Conservation (phyloP, 1,140 invertebrate genomes). For the Muscidifurax raptorellus region DNA sequence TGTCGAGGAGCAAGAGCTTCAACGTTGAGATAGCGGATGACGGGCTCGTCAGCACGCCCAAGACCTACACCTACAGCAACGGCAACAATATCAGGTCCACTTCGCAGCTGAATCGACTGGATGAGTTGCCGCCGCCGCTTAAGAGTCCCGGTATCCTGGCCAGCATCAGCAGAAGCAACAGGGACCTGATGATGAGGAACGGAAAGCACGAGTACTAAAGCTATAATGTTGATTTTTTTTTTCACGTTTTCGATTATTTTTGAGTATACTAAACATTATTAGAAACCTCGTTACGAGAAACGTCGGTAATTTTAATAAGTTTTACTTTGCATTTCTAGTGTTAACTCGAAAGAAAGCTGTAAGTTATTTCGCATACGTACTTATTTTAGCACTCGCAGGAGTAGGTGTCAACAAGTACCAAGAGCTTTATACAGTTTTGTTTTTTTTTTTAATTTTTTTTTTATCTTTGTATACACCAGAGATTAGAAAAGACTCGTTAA, state of each 20-base stretch:
- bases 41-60: constrained; percentile 44
- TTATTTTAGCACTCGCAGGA: background rate
- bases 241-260: background rate
- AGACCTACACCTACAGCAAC: constrained; percentile 56
- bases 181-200: constrained; percentile 81
- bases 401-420: background rate
- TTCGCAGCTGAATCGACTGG: constrained; percentile 82
- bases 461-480: constrained; percentile 33
- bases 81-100: constrained; percentile 83
- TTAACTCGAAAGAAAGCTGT: background rate
- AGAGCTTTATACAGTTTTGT: constrained; percentile 38
- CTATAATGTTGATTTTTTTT: background rate
- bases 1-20: constrained; percentile 89
- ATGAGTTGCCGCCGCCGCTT: constrained; percentile 84
- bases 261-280: background rate
- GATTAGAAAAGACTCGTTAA: constrained; percentile 47
- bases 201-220: constrained; percentile 62
- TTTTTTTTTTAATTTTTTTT: constrained; percentile 29
- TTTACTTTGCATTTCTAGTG: background rate
- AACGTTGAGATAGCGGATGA: constrained; percentile 81
- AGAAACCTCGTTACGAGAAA: background rate
- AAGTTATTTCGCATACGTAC: background rate
- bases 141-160: constrained; percentile 90
- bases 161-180: constrained; percentile 87
- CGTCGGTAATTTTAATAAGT: background rate